These are phyloP conservation scores for Cryptops parisi DNA, from an alignment of 2,888 invertebrate species.

Conservation along the genomic window DNA sequence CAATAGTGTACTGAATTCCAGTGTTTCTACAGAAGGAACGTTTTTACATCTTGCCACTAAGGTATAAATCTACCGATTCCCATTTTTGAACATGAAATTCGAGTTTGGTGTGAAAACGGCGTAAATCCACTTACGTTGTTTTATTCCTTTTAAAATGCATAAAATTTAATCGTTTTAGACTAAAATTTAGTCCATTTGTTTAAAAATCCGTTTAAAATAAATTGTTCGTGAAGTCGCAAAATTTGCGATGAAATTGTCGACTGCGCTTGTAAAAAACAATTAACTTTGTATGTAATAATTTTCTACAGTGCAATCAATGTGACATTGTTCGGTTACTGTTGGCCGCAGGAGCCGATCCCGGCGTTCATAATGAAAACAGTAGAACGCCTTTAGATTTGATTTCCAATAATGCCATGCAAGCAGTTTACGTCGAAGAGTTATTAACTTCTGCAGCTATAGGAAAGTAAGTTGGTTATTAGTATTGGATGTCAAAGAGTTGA, in stretches of 20 bases:
- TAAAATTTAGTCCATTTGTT: not conserved
- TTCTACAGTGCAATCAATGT: slow-evolving; percentile 36
- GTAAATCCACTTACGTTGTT: too few relatives aligned
- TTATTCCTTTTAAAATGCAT: not conserved
- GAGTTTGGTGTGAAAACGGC: too few relatives aligned
- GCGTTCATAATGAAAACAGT: slow-evolving; percentile 40
- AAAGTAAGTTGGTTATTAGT: slow-evolving; percentile 38
- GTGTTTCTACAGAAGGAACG: slow-evolving; percentile 3
- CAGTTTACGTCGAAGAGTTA: slow-evolving; percentile 44
- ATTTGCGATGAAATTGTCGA: too few relatives aligned
- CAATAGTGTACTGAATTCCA: not conserved
- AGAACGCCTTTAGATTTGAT: slow-evolving; percentile 42
- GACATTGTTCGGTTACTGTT: slow-evolving; percentile 44
- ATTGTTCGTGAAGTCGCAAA: not conserved
- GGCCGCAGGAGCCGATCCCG: slow-evolving; percentile 44
- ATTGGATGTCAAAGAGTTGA: too few relatives aligned
- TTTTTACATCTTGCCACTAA: slow-evolving; percentile 7
- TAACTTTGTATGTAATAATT: not conserved
- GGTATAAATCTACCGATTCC: too few relatives aligned
- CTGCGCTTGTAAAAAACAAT: not conserved
- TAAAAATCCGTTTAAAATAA: not conserved
- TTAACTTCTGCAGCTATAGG: slow-evolving; percentile 45
- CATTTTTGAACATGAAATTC: too few relatives aligned
- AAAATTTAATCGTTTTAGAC: not conserved
- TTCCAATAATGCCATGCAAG: slow-evolving; percentile 35